Conservation (phyloP, 2,797 vertebrate genomes). For the Vireo griseus region DNA sequence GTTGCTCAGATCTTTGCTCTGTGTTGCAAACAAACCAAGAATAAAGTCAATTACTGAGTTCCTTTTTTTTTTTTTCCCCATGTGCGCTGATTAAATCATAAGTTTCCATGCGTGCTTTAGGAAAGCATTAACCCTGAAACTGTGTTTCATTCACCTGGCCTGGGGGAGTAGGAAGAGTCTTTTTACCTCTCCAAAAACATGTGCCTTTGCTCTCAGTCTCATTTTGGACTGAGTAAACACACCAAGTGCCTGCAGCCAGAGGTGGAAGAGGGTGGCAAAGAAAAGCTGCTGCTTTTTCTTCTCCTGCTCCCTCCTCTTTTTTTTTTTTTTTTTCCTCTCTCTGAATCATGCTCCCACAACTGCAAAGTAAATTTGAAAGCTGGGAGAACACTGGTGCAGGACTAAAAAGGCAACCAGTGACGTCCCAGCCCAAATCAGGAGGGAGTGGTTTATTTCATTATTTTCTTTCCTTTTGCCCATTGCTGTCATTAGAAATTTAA, state of each 20-base stretch:
- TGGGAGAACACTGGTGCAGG: conserved; percentile 47
- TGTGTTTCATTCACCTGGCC: conserved; percentile 21
- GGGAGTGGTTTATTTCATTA: conserved; percentile 64
- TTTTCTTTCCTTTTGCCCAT: conserved; percentile 42
- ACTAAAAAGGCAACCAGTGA: conserved; percentile 72
- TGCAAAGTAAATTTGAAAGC: conserved; percentile 69
- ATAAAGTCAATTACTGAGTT: neutral
- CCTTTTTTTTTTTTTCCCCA: neutral
- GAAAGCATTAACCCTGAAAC: neutral
- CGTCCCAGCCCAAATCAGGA: conserved; percentile 46
- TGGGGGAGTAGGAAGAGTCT: neutral
- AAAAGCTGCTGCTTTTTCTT: conserved; percentile 59
- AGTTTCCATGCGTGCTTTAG: conserved; percentile 31
- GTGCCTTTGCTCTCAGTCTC: neutral
- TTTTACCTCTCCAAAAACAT: neutral
- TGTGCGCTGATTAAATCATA: conserved; percentile 34
- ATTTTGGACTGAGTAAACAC: neutral
- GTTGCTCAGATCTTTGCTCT: neutral
- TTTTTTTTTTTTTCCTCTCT: neutral
- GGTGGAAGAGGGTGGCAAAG: conserved; percentile 39
- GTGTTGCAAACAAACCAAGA: neutral
- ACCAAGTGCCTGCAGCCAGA: neutral
- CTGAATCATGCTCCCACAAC: conserved; percentile 71
- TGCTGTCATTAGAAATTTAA: conserved; percentile 70
- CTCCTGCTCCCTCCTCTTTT: neutral